Base-by-base conservation (phyloP, 2,888 invertebrate species). In the Exocentrus adspersus region DNA sequence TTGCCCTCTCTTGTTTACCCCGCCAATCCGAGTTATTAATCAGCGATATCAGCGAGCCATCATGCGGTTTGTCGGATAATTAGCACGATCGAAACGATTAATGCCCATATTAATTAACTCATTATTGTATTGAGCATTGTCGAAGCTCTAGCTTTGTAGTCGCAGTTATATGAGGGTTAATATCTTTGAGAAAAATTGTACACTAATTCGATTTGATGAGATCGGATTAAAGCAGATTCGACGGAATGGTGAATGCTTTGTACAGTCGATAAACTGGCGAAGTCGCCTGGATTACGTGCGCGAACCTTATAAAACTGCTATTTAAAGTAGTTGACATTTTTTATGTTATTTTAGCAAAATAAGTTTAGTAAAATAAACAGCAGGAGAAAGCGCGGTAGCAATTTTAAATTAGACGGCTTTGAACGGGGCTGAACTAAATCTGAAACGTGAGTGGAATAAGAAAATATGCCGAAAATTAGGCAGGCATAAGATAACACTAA, bases 381-480 rank as follows among this genome's bases (percentile, higher is more conserved):
- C n/a, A n/a, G 12, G n/a, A 37, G 12, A 14, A 43, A 43, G 7
- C 9, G 43, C 19, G 12, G 19, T n/a, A n/a, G n/a, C n/a, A 19
- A n/a, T 43, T 43, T 43, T 43, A 42, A 42, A 53, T 37, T 53
- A 21, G 12, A 17, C 24, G 41, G 41, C 6, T 20, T 12, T 42
- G 6, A 28, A n/a, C 24, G 28, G 28, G 54, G 24, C 28, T 32
- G 12, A 43, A 43, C 42, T 42, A 54, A 54, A 54, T 43, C 43
- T 28, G n/a, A 43, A 43, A 28, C 54, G 54, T 42, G 54, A 43
- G 24, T 5, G 5, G 43, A 54, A 54, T 54, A 54, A 43, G 21
- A 16, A 28, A 43, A 24, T 28, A 17, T 6, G 4, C 30, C 24
- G 21, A 43, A 42, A 43, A 43, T 54, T 42, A 4, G 21, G 42